These are phyloP conservation scores for Drosophila maculinotata DNA, from an alignment of 2,888 invertebrate species.

Conservation along the genomic window DNA sequence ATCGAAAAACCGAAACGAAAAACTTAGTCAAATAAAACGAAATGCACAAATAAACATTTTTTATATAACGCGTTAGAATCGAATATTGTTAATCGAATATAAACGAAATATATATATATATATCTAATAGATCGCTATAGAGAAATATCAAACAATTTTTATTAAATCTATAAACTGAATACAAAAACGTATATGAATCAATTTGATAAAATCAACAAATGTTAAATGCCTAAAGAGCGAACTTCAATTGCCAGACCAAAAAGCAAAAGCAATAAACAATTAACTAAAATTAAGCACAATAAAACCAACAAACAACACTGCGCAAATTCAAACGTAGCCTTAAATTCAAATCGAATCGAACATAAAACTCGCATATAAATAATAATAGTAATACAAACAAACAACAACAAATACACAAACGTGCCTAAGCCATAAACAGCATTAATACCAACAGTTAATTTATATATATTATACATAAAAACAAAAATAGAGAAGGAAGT, in stretches of 20 bases:
- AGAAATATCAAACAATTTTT: constrained; percentile 23
- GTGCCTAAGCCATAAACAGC: constrained; percentile 65
- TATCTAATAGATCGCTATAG: constrained; percentile 11
- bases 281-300: constrained; percentile 7
- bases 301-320: constrained; percentile 30
- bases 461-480: too few relatives aligned
- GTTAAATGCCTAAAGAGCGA: constrained; percentile 9
- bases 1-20: constrained; percentile 1
- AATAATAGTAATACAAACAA: constrained; percentile 11
- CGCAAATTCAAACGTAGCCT: constrained; percentile 43
- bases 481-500: background rate
- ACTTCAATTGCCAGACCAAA: constrained; percentile 45
- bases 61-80: constrained; percentile 24
- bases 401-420: constrained; percentile 60
- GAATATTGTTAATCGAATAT: constrained; percentile 8
- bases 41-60: constrained; percentile 9
- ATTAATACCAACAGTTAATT: constrained; percentile 22
- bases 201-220: constrained; percentile 3
- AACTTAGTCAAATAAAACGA: background rate
- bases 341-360: constrained; percentile 29
- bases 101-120: constrained; percentile 8
- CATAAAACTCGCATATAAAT: constrained; percentile 44
- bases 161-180: background rate
- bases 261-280: constrained; percentile 33
- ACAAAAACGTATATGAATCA: constrained; percentile 3